Base-by-base conservation (phyloP, 2,888 invertebrate genomes). In the Temnothorax ravouxi region DNA sequence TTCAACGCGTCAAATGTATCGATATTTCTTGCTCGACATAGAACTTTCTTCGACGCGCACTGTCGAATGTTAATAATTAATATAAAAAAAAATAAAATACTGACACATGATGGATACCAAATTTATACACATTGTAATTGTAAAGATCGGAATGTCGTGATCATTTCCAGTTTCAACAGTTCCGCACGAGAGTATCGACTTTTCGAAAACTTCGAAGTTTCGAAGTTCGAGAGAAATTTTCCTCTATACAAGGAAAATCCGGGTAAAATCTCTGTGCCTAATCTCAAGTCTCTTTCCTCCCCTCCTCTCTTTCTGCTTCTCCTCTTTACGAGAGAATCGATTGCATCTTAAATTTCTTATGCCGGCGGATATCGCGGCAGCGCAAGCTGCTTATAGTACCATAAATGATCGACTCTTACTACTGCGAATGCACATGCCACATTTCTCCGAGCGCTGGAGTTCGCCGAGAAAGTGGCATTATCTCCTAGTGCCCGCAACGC, bases 371-470 rank as follows among this genome's bases (percentile, higher is more conserved):
- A 21, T 74, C 50, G 76, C 15, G 61, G 77, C 3, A 79, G 44
- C 44, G 44, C 76, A 81, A 29, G 29, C 59, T 38, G 79, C 81
- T 34, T 81, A 81, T 81, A 77, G 81, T 77, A 80, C 83, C 80
- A 54, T 59, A 52, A 80, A 8, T 80, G 61, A 82, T 72, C 80
- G 88, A 88, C 84, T 82, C 54, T 74, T 84, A 89, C 90, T 89
- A 89, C 88, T 90, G 82, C 5, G 11, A 13, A 50, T 41, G 21
- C 15, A 61, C 38, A 52, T 18, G 13, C 29, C 9, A 13, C 29
- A 47, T 29, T 47, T 6, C 64, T 83, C 59, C 29, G 52, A 52
- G 67, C 15, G 38, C 15, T 29, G 11, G 21, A 18, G 29, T 76
- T 66, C 15, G 15, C 18, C 13, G 66, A 52, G 77, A 56, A 69